A percentile compares a stretch with the other conserved stretches of the same genome.
Evolutionary conservation across 2,888 invertebrate species (phyloP).

Genomic region (Hyalella azteca): DNA sequence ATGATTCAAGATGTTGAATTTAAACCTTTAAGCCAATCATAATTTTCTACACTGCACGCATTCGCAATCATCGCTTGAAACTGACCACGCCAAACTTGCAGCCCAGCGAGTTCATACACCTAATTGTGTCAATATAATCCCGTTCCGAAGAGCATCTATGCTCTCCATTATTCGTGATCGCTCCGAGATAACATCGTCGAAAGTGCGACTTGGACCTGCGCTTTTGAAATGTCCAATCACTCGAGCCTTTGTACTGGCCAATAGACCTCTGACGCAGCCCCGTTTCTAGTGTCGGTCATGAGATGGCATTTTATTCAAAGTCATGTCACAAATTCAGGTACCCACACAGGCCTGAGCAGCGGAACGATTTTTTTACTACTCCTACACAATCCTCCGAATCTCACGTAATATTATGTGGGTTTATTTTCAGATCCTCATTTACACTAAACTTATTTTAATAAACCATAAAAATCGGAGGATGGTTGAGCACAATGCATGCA

Average conservation of each 20-base stretch:
- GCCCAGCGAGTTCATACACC: too few relatives aligned
- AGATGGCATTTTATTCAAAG: neutral
- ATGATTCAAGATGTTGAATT: too few relatives aligned
- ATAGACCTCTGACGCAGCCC: neutral
- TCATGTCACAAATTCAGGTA: neutral
- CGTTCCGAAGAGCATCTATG: neutral
- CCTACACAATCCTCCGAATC: neutral
- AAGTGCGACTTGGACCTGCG: neutral
- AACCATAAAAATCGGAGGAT: slow-evolving; percentile 27
- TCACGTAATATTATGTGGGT: neutral
- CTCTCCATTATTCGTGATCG: slow-evolving; percentile 1
- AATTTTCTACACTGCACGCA: too few relatives aligned
- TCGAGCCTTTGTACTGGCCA: neutral
- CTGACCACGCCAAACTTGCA: too few relatives aligned
- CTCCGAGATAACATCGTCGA: neutral
- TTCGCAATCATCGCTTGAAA: too few relatives aligned
- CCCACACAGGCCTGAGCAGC: neutral
- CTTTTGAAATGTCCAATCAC: neutral
- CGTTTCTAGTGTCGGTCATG: neutral
- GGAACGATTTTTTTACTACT: neutral
- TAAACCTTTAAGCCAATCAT: too few relatives aligned
- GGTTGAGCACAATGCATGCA: neutral
- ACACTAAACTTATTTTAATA: neutral
- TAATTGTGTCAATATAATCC: neutral
- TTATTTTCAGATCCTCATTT: neutral